phyloP scores from a whole-genome alignment of 2,888 invertebrate species.

The Cylloceria caligata region DNA sequence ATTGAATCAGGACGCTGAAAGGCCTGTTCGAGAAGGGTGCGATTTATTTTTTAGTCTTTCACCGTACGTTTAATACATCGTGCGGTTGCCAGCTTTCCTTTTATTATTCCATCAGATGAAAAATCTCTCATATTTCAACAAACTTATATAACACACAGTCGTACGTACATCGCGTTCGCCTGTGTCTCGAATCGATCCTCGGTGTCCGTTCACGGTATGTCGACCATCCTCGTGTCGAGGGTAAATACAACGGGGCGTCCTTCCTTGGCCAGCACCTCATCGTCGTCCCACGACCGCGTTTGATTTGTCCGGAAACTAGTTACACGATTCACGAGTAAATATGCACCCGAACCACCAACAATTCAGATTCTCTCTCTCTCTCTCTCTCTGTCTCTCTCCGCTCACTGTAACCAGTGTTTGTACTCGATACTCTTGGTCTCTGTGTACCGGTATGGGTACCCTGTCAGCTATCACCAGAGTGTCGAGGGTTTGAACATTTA shows the following conservation, averaged over 20 bases:
- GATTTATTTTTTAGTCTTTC: neutral
- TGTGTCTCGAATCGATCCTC: conserved; percentile 45
- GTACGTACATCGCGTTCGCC: neutral
- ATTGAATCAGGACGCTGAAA: conserved; percentile 35
- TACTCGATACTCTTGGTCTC: conserved; percentile 5
- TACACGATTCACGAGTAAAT: conserved; percentile 67
- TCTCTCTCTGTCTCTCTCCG: conserved; percentile 8
- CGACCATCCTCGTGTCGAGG: conserved; percentile 59
- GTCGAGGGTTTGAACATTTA: conserved; percentile 58
- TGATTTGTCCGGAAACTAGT: conserved; percentile 69
- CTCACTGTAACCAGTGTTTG: conserved; percentile 15
- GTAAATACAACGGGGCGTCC: conserved; percentile 61
- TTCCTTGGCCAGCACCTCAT: conserved; percentile 39
- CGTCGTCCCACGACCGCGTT: conserved; percentile 41
- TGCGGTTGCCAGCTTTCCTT: neutral
- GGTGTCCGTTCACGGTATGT: conserved; percentile 60
- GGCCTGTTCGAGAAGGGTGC: neutral
- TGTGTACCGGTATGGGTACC: conserved; percentile 12
- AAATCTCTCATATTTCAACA: neutral
- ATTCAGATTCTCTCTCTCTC: conserved; percentile 29
- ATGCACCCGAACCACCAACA: conserved; percentile 58
- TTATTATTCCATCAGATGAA: neutral
- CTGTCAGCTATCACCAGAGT: conserved; percentile 48
- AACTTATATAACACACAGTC: neutral
- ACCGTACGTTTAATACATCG: neutral